phyloP scores from a whole-genome alignment of 2,797 vertebrate genomes.

The Ateles fusciceps region DNA sequence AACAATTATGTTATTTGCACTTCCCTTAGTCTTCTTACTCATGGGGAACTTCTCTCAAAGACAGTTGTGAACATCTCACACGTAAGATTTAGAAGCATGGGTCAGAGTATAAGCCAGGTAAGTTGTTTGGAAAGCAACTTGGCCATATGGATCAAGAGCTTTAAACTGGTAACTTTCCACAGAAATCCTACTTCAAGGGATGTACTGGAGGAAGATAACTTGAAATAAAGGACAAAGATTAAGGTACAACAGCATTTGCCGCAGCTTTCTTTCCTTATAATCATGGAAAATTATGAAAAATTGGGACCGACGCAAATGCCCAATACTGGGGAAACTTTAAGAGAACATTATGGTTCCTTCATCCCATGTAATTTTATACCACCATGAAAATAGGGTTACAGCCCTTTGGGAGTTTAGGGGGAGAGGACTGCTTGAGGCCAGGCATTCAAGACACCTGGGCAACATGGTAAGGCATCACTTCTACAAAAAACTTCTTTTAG shows the following conservation, averaged over 20 bases:
- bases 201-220: neutral
- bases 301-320: neutral
- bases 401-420: neutral
- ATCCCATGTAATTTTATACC: neutral
- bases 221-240: neutral
- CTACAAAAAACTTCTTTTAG: neutral
- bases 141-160: neutral
- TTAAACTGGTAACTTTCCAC: neutral
- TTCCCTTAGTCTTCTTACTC: neutral
- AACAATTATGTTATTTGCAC: neutral
- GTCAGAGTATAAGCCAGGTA: neutral
- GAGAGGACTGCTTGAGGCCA: neutral
- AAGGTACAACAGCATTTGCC: neutral
- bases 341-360: neutral
- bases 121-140: neutral
- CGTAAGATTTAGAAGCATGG: neutral
- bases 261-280: neutral
- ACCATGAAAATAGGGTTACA: neutral
- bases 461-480: neutral
- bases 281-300: neutral
- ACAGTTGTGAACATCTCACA: neutral
- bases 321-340: neutral
- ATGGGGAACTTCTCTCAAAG: neutral
- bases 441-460: neutral
- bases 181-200: neutral